These are phyloP conservation scores for Anadara kagoshimensis DNA, from an alignment of 1,140 invertebrate species.

Conservation along the genomic window DNA sequence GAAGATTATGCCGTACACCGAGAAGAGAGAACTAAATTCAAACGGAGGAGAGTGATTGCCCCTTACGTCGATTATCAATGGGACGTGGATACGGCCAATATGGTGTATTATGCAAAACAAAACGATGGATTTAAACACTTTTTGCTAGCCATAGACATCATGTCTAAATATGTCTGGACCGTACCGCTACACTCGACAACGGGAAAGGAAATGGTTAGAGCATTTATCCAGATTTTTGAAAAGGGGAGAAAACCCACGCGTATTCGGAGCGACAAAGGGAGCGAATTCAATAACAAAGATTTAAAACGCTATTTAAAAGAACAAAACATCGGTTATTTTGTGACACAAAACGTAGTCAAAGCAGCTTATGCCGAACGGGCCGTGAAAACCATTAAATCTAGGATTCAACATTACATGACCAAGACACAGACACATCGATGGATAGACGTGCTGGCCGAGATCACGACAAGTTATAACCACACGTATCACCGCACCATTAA, in stretches of 20 bases:
- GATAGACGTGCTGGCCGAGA: conserved; percentile 17
- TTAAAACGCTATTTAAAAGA: not conserved
- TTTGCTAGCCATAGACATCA: conserved; percentile 14
- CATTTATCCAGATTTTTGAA: conserved; percentile 5
- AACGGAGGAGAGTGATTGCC: conserved; percentile 2
- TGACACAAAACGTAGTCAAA: conserved; percentile 11
- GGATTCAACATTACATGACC: conserved; percentile 19
- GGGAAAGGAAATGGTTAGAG: conserved; percentile 18
- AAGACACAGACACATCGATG: not conserved
- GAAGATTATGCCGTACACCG: conserved; percentile 5
- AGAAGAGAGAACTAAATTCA: not conserved
- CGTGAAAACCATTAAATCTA: conserved; percentile 15
- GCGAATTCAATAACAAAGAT: conserved; percentile 11
- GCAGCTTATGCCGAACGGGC: not conserved
- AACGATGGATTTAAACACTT: conserved; percentile 6
- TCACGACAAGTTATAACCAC: conserved; percentile 20
- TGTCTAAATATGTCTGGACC: conserved; percentile 8
- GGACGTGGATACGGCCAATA: conserved; percentile 16
- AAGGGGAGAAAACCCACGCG: not conserved
- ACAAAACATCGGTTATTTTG: conserved; percentile 1
- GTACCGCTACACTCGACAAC: not conserved
- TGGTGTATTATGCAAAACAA: not conserved
- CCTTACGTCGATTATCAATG: conserved; percentile 22
- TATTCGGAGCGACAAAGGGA: conserved; percentile 7
- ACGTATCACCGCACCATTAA: conserved; percentile 26